Evolutionary conservation across 2,888 invertebrate species (phyloP), one percentile per base, ranked within the genome.

Genomic region (Theretra japonica): DNA sequence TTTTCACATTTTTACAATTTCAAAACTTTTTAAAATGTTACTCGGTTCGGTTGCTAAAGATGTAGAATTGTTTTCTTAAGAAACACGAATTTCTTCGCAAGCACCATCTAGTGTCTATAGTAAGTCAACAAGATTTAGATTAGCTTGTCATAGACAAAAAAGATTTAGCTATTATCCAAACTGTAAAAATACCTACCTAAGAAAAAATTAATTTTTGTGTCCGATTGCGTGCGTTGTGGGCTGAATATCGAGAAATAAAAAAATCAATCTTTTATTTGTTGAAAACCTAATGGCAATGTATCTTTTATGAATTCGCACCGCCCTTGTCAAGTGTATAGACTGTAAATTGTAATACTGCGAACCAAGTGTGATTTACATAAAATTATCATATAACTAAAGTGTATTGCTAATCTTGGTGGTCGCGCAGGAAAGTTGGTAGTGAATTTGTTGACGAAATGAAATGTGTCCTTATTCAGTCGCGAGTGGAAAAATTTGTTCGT

Each of bases 401-500:
- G 81, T 80, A 79, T 83, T 80, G 78, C 75, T 82, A 82, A 80
- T 84, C 81, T 80, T 77, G 73, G 79, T 80, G 79, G 77, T 81
- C 79, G 79, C 78, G 76, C 75, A 80, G 76, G 76, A 76, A 76
- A 79, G 77, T 79, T 73, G 76, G 79, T 65, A 80, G 74, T 80
- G 74, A 81, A 80, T 85, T 84, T 86, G 86, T 86, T 85, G 84
- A 82, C 77, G 82, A 82, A 83, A 81, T 82, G 77, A 83, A 85
- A 83, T 83, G 81, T 84, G 78, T 78, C 74, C 75, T 1, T 77
- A 80, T 70, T 79, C 76, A 78, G 72, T 76, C 71, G 75, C 75
- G 79, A 81, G 77, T 81, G 77, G 75, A 79, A 79, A 79, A 77
- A 81, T 75, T 76, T 78, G 57, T 72, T 75, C 62, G 25, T 76